Conservation (phyloP, 2,888 invertebrate genomes). For the Limenitis camilla region DNA sequence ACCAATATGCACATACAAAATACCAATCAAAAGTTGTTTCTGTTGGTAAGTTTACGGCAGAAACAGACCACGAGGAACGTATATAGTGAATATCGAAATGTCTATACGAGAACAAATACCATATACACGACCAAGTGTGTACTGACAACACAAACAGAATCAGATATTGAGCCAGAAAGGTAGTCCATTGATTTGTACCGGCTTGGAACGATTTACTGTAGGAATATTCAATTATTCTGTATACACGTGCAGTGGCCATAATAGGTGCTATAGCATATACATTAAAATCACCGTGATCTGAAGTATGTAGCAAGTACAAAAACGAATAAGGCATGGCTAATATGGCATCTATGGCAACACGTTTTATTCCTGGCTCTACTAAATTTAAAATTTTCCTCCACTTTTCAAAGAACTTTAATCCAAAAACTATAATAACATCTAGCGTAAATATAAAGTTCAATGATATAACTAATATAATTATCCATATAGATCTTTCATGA, state of each 20-base stretch:
- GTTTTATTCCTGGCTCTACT: conserved; percentile 53
- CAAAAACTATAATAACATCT: conserved; percentile 52
- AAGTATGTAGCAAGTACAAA: conserved; percentile 41
- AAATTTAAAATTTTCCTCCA: conserved; percentile 66
- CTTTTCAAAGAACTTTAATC: conserved; percentile 56
- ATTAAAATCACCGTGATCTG: conserved; percentile 33
- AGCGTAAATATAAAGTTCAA: conserved; percentile 51
- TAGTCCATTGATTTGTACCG: conserved; percentile 66
- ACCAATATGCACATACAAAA: conserved; percentile 63
- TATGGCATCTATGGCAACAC: conserved; percentile 48
- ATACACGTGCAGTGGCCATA: conserved; percentile 52
- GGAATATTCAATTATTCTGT: conserved; percentile 60
- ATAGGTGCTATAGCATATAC: conserved; percentile 53
- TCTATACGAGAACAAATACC: conserved; percentile 60
- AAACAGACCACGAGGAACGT: conserved; percentile 55
- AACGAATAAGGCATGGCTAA: conserved; percentile 56
- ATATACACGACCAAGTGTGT: conserved; percentile 65
- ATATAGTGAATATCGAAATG: conserved; percentile 48
- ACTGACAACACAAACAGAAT: conserved; percentile 58
- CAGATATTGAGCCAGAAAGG: conserved; percentile 64
- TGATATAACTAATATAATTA: conserved; percentile 43
- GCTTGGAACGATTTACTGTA: conserved; percentile 59
- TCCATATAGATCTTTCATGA: conserved; percentile 40
- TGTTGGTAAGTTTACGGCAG: conserved; percentile 51
- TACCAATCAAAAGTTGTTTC: conserved; percentile 62